These are phyloP conservation scores for Osmerus eperlanus DNA, from an alignment of 2,113 vertebrate species.

Conservation along the genomic window DNA sequence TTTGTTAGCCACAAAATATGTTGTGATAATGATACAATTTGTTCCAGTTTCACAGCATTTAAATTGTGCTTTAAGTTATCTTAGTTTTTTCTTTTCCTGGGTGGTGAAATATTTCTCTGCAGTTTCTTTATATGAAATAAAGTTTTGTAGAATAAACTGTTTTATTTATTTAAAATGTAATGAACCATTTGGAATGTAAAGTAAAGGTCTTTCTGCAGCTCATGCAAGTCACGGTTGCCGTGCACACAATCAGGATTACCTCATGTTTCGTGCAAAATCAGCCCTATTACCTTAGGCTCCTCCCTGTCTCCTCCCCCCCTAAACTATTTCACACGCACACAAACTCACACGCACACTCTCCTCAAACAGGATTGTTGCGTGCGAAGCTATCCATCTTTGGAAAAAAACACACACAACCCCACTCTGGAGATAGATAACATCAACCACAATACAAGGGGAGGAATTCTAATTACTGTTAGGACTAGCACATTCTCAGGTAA, in stretches of 20 bases:
- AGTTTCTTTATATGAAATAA: too few species aligned
- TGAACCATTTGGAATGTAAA: not conserved
- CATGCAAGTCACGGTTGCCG: slow-evolving; percentile 8
- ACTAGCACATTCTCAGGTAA: too few species aligned
- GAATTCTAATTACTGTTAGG: too few species aligned
- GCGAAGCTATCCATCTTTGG: slow-evolving; percentile 43
- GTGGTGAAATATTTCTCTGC: too few species aligned
- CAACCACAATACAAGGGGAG: not conserved
- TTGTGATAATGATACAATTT: too few species aligned
- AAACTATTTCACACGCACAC: not conserved
- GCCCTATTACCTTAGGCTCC: not conserved
- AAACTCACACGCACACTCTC: not conserved
- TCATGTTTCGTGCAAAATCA: slow-evolving; percentile 16
- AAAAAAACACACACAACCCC: slow-evolving; percentile 33
- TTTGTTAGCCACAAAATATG: too few species aligned
- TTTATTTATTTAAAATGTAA: too few species aligned
- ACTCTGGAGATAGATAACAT: slow-evolving; percentile 37
- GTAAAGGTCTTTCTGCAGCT: not conserved
- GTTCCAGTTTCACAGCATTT: too few species aligned
- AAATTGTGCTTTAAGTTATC: too few species aligned
- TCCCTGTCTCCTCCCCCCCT: slow-evolving; percentile 5
- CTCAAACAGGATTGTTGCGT: slow-evolving; percentile 32
- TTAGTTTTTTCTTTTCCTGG: too few species aligned
- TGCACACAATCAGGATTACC: not conserved
- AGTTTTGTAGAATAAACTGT: too few species aligned